Conservation (phyloP, 2,797 vertebrate species). For the Lycodopsis pacificus region DNA sequence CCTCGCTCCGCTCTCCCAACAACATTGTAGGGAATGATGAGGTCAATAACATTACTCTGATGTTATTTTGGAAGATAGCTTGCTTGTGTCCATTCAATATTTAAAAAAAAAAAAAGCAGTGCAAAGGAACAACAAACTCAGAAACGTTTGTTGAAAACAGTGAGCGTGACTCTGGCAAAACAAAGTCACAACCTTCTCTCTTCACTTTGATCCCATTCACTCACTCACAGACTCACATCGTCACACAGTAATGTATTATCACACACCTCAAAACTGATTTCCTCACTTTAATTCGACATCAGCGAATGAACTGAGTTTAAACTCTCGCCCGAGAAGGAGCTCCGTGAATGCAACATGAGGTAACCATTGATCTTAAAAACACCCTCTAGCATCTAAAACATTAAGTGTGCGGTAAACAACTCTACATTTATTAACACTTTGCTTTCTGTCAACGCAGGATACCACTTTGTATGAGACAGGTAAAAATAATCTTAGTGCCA, state of each 20-base stretch:
- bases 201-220: constrained; percentile 52
- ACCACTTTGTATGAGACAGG: constrained; percentile 60
- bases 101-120: constrained; percentile 70
- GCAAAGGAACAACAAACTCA: constrained; percentile 78
- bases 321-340: constrained; percentile 51
- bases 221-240: constrained; percentile 50
- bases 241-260: constrained; percentile 42
- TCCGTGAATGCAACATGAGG: constrained; percentile 72
- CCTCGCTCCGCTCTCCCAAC: constrained; percentile 45
- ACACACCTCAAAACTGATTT: constrained; percentile 51
- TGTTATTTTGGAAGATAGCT: constrained; percentile 80
- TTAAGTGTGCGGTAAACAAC: constrained; percentile 68
- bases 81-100: constrained; percentile 63
- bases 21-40: constrained; percentile 59
- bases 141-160: constrained; percentile 75
- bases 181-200: constrained; percentile 35
- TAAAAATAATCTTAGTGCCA: constrained; percentile 65
- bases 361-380: constrained; percentile 67
- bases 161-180: constrained; percentile 64
- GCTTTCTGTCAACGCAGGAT: constrained; percentile 46
- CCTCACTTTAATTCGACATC: constrained; percentile 44
- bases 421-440: constrained; percentile 67
- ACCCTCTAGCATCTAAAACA: constrained; percentile 64
- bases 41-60: constrained; percentile 70
- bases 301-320: constrained; percentile 54